Evolutionary conservation across 2,113 vertebrate species (phyloP).

Genomic region (Rousettus leschenaultii): DNA sequence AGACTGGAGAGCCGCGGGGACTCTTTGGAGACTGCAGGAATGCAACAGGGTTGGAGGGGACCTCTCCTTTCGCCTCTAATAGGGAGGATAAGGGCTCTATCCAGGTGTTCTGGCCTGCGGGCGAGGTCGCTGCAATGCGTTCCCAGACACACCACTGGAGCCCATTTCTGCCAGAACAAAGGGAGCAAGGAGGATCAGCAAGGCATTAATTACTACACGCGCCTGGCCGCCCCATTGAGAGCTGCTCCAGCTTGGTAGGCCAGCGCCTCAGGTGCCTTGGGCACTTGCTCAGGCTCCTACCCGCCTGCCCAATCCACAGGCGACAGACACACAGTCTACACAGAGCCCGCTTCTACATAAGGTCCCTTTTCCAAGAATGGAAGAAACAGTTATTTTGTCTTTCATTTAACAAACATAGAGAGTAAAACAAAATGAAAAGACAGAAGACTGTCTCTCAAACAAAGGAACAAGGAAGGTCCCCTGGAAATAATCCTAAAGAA

Average conservation of each 20-base stretch:
- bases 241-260: not conserved
- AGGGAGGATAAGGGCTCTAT: not conserved
- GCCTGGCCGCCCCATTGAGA: not conserved
- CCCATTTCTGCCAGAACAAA: not conserved
- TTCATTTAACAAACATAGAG: not conserved
- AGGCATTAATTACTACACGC: not conserved
- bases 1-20: not conserved
- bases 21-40: not conserved
- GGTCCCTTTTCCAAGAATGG: not conserved
- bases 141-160: not conserved
- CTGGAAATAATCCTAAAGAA: not conserved
- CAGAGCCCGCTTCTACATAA: not conserved
- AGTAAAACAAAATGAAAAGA: not conserved
- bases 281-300: not conserved
- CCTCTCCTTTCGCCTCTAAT: no score
- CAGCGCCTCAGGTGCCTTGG: not conserved
- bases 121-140: not conserved
- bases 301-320: not conserved
- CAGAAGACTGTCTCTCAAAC: not conserved
- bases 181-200: not conserved
- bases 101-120: no score
- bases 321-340: not conserved
- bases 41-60: not conserved
- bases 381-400: not conserved
- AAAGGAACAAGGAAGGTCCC: not conserved